phyloP scores from a whole-genome alignment of 1,140 invertebrate species.

The Melanaphis sacchari region DNA sequence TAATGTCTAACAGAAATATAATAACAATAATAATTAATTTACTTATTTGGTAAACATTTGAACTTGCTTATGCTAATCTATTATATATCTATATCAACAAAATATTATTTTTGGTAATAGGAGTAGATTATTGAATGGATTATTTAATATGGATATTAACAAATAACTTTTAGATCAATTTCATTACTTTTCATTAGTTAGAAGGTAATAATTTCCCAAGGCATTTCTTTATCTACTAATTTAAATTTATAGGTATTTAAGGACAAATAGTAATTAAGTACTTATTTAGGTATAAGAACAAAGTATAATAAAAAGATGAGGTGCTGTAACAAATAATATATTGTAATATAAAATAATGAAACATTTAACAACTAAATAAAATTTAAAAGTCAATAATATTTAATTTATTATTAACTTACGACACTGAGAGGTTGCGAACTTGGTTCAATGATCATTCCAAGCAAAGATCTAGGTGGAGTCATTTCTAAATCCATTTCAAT shows the following conservation, averaged over 20 bases:
- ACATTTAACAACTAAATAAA: not conserved
- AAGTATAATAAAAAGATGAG: too few relatives aligned
- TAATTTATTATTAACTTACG: constrained; percentile 31
- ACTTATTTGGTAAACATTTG: not conserved
- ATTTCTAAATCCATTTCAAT: constrained; percentile 70
- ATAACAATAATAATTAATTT: not conserved
- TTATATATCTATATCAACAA: not conserved
- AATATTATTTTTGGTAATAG: not conserved
- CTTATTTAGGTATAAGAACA: too few relatives aligned
- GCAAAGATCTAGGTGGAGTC: constrained; percentile 71
- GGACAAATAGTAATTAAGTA: too few relatives aligned
- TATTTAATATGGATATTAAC: too few relatives aligned
- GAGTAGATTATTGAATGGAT: too few relatives aligned
- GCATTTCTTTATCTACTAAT: too few relatives aligned
- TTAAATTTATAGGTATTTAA: too few relatives aligned
- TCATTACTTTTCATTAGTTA: too few relatives aligned
- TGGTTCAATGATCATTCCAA: constrained; percentile 77
- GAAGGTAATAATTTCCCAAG: too few relatives aligned
- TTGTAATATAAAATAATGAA: too few relatives aligned
- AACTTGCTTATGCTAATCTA: not conserved
- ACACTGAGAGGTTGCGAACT: constrained; percentile 62
- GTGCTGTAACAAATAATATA: too few relatives aligned
- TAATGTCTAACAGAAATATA: constrained; percentile 72
- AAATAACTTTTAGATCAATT: too few relatives aligned
- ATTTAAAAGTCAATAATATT: not conserved